Base-by-base conservation (phyloP, 2,888 invertebrate genomes). In the Masnerella sp. region DNA sequence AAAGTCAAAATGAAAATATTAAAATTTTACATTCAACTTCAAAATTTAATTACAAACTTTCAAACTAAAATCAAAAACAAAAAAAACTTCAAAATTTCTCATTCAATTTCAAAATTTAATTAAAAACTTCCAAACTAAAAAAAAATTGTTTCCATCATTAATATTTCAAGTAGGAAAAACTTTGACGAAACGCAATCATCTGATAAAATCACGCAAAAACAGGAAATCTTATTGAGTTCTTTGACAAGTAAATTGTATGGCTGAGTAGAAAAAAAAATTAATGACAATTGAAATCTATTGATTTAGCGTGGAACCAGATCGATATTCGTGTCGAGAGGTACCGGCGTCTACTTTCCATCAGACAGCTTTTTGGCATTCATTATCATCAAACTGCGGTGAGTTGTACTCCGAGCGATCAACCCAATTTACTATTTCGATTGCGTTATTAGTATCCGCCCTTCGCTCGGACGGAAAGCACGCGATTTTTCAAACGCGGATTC, bases 251-350 rank as follows among this genome's bases (percentile, higher is more conserved):
- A 28, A 28, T 28, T 28, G 28, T 1, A 28, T 28, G 8, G 28
- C 8, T n/a, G 28, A 43, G n/a, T n/a, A n/a, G 2, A 9, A 43
- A 45, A 51, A 49, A 51, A 64, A 47, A 12, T 20, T 49, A 58
- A 58, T 59, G 68, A 51, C 62, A 64, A 74, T 28, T 45, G 43
- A 62, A 68, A 74, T 75, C 75, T 81, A 84, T 84, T 84, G 84
- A 83, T 84, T 84, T 76, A 79, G 79, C 75, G 77, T 78, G 81
- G 81, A 82, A 82, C 80, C 79, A 77, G 85, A 85, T 85, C 86
- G 81, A 85, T 84, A 82, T 78, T 78, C 80, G 82, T 81, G 78
- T 77, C 78, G 75, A 80, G 82, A 79, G 83, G 82, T 77, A 82
- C 83, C 76, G 78, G 78, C 54, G 61, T 70, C 64, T 74, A 58